These are phyloP conservation scores for Monopterus albus DNA, from an alignment of 2,113 vertebrate species.

Conservation along the genomic window DNA sequence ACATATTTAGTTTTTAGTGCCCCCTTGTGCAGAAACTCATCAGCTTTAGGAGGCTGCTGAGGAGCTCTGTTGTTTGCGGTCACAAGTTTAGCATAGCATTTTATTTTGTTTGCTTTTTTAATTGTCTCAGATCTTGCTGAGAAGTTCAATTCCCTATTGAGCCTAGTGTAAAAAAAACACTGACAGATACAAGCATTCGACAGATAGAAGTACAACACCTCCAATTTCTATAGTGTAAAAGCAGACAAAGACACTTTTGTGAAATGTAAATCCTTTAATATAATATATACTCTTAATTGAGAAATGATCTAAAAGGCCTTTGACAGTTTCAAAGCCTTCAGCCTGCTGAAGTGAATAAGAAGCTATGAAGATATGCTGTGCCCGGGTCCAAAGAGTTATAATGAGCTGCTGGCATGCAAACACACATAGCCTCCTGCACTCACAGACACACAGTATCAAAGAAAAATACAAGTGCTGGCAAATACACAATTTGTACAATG, in stretches of 20 bases:
- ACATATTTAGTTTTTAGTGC: conserved; percentile 14
- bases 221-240: conserved; percentile 54
- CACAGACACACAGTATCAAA: neutral
- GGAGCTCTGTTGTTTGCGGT: conserved; percentile 27
- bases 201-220: conserved; percentile 49
- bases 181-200: conserved; percentile 43
- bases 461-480: neutral
- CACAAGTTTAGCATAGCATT: conserved; percentile 45
- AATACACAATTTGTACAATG: neutral
- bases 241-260: conserved; percentile 54
- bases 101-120: conserved; percentile 46
- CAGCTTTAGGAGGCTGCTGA: conserved; percentile 1
- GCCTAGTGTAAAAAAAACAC: conserved; percentile 23
- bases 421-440: conserved; percentile 10
- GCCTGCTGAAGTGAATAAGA: too few species aligned
- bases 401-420: conserved; percentile 57
- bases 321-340: conserved; percentile 57
- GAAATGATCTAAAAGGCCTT: conserved; percentile 58
- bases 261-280: conserved; percentile 42
- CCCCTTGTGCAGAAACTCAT: conserved; percentile 9
- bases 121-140: conserved; percentile 62
- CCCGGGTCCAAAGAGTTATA: conserved; percentile 55
- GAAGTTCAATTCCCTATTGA: conserved; percentile 72
- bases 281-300: conserved; percentile 75
- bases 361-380: conserved; percentile 62